Evolutionary conservation across 2,113 vertebrate species (phyloP).

Genomic region (Oreochromis spilurus): DNA sequence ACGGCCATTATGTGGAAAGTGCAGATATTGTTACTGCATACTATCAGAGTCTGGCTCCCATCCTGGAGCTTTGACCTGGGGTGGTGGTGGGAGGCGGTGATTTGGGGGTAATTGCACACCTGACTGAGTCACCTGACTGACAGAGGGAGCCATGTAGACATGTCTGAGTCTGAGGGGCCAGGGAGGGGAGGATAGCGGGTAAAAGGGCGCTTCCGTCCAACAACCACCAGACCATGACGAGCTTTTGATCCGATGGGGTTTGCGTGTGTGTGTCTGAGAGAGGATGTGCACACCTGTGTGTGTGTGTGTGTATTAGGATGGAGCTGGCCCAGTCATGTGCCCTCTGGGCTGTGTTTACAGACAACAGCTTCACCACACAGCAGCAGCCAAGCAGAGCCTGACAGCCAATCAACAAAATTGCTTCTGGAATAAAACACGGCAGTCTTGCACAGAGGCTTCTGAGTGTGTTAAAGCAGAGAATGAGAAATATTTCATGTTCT

Average conservation of each 20-base stretch:
- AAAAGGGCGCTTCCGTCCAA: slow-evolving; percentile 39
- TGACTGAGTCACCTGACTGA: slow-evolving; percentile 64
- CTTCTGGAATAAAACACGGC: slow-evolving; percentile 22
- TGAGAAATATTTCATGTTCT: not conserved
- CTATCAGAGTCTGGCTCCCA: slow-evolving; percentile 58
- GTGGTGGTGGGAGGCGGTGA: not conserved
- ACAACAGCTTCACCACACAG: slow-evolving; percentile 52
- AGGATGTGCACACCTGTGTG: not conserved
- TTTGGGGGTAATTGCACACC: slow-evolving; percentile 56
- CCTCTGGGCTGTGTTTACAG: slow-evolving; percentile 58
- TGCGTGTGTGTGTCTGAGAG: not conserved
- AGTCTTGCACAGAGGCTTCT: slow-evolving; percentile 4
- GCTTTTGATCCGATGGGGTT: slow-evolving; percentile 50
- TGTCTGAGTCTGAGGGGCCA: slow-evolving; percentile 35
- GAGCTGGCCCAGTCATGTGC: slow-evolving; percentile 53
- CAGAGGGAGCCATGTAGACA: slow-evolving; percentile 38
- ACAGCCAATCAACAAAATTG: slow-evolving; percentile 56
- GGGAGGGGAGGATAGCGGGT: slow-evolving; percentile 2
- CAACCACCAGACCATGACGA: slow-evolving; percentile 37
- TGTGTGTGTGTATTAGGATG: slow-evolving; percentile 7
- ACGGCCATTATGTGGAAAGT: slow-evolving; percentile 55
- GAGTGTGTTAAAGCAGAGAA: not conserved
- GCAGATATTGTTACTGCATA: slow-evolving; percentile 62
- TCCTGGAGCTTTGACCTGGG: slow-evolving; percentile 47
- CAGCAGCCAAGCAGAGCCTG: slow-evolving; percentile 52